A percentile compares a stretch with the other conserved stretches of the same genome.
These are phyloP conservation scores for Galemys pyrenaicus DNA, from an alignment of 2,113 vertebrate genomes.

Conservation along the genomic window DNA sequence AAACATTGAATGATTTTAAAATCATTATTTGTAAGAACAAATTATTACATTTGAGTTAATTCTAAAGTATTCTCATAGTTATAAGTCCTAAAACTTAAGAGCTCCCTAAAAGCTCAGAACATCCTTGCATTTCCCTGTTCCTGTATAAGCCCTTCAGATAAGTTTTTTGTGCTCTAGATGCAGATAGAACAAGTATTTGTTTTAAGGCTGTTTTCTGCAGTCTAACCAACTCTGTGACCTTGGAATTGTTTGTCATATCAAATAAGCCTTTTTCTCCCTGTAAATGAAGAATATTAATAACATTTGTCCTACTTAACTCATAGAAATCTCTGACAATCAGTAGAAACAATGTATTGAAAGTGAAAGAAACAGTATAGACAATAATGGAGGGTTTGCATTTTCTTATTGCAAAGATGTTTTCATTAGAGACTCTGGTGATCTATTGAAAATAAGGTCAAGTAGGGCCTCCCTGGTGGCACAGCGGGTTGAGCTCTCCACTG, in stretches of 20 bases:
- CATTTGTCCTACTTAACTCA: not conserved
- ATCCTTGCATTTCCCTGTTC: not conserved
- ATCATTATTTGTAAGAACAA: not conserved
- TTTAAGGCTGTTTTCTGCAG: not conserved
- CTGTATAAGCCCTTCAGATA: not conserved
- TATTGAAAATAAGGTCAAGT: not conserved
- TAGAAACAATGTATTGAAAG: not conserved
- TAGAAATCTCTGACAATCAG: not conserved
- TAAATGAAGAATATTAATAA: not conserved
- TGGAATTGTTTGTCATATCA: not conserved
- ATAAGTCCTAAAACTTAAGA: not conserved
- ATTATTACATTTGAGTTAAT: not conserved
- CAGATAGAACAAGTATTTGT: not conserved
- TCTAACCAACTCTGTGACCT: not conserved
- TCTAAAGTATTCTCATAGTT: not conserved
- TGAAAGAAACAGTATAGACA: not conserved
- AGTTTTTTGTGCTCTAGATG: not conserved
- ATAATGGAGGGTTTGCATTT: not conserved
- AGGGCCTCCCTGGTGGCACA: no score
- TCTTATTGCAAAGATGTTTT: not conserved
- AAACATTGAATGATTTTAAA: not conserved
- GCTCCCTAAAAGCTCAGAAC: not conserved
- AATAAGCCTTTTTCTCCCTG: not conserved
- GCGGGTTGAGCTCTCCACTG: no score
- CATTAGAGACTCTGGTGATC: not conserved